A percentile compares a stretch with the other conserved stretches of the same genome.
Conservation (phyloP, 2,113 vertebrate genomes). For the Turnix velox region DNA sequence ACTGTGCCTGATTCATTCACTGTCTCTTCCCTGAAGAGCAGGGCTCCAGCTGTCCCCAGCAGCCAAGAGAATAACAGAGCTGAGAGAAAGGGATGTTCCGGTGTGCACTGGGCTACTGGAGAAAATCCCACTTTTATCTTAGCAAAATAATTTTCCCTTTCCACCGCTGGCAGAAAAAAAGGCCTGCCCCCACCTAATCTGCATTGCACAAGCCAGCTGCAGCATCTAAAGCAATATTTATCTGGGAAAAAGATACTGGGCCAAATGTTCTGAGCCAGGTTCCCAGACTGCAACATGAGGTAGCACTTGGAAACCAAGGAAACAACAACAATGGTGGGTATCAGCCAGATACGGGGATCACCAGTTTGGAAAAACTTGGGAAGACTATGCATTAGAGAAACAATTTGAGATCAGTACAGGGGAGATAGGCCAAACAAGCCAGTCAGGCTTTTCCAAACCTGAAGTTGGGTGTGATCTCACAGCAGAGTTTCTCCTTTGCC, state of each 20-base stretch:
- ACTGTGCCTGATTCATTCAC: neutral
- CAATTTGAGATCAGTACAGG: accelerated
- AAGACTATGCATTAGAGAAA: neutral
- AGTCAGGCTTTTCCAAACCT: neutral
- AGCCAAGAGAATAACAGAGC: neutral
- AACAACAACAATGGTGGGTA: accelerated
- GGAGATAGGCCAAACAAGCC: neutral
- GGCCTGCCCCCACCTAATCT: neutral
- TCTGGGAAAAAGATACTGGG: neutral
- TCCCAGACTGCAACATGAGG: neutral
- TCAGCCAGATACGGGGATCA: neutral
- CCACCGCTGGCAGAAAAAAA: neutral
- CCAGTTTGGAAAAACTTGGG: neutral
- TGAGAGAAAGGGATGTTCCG: neutral
- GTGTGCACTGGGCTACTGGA: neutral
- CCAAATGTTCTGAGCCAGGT: neutral
- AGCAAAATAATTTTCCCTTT: neutral
- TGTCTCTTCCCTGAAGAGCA: neutral
- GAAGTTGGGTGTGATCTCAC: neutral
- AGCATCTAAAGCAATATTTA: neutral
- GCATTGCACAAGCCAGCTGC: neutral
- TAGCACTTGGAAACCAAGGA: neutral
- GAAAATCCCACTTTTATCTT: neutral
- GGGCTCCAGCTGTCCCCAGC: neutral
- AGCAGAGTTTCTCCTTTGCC: neutral